phyloP scores from a whole-genome alignment of 2,888 invertebrate genomes.

The Sesia apiformis region DNA sequence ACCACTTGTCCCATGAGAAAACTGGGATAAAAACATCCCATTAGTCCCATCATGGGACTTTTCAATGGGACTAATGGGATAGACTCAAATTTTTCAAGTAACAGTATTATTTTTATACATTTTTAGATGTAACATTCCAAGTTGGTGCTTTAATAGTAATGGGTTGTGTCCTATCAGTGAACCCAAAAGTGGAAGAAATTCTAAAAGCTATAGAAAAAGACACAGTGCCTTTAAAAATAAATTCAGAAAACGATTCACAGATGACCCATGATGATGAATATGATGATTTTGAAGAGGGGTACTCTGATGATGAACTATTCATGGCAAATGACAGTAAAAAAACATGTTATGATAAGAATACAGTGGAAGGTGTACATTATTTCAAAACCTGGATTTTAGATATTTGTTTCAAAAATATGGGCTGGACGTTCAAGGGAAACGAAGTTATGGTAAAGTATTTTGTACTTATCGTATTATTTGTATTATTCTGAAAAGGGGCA shows the following conservation, averaged over 20 bases:
- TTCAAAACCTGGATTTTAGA: constrained; percentile 76
- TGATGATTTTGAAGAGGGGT: constrained; percentile 63
- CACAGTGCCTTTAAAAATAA: constrained; percentile 23
- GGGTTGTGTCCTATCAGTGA: constrained; percentile 79
- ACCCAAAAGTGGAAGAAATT: constrained; percentile 79
- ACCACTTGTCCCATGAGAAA: too few species aligned
- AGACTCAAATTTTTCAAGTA: too few species aligned
- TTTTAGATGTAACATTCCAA: constrained; percentile 79
- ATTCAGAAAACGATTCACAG: constrained; percentile 3
- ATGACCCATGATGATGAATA: constrained; percentile 31
- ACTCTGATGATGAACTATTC: constrained; percentile 61
- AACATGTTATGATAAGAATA: constrained; percentile 17
- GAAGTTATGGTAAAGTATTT: constrained; percentile 32
- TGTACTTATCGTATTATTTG: too few species aligned
- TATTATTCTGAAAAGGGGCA: too few species aligned
- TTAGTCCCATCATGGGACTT: too few species aligned
- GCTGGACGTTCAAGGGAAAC: constrained; percentile 48
- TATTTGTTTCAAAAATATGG: constrained; percentile 75
- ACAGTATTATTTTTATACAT: too few species aligned
- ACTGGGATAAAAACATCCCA: too few species aligned
- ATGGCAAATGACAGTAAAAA: constrained; percentile 17
- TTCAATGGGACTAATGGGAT: too few species aligned
- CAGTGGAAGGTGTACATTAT: constrained; percentile 35
- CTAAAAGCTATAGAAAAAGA: constrained; percentile 70
- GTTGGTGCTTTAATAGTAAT: constrained; percentile 83